Base-by-base conservation (phyloP, 2,888 invertebrate species). In the Pyrochroa serraticornis region DNA sequence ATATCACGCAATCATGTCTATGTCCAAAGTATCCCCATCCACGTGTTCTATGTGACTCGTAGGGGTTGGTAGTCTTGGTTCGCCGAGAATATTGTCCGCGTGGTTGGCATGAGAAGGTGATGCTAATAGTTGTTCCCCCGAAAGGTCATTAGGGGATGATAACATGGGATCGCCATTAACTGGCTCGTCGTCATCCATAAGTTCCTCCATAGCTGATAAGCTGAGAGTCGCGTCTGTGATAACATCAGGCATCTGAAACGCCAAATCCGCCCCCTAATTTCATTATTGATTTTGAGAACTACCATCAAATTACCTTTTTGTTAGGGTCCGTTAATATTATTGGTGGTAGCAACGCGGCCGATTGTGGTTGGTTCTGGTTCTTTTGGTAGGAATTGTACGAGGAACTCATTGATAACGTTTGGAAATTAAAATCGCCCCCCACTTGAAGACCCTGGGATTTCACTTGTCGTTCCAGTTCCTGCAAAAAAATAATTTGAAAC, bases 391-490 rank as follows among this genome's bases (percentile, higher is more conserved):
- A 75, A 60, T 77, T 80, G 60, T 74, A 75, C 8, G 70, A 67
- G 37, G 78, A 72, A 7, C 78, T 76, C 13, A 80, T 76, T 35
- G 81, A 77, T 42, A 77, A 73, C 42, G 81, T 80, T 72, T 82
- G 81, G 84, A 84, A 83, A 66, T 82, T 84, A 68, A 84, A 85
- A 60, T 88, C 87, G 8, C 85, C 78, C 45, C 85, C 78, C 45
- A 89, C 75, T 0, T 88, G 85, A 46, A 91, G 78, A 0, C 91
- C 91, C 75, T 91, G 90, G 39, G 88, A 83, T 70, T 89, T 88
- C 0, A 90, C 91, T 71, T 90, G 85, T 42, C 89, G 81, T 79
- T 93, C 93, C 63, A 92, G 78, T 75, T 92, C 92, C 88, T 92
- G 79, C 0, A 75, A 73, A 35, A 39, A 7, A 39, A 7, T 12